phyloP scores from a whole-genome alignment of 2,797 vertebrate genomes.

The Hapalemur alaotrensis region DNA sequence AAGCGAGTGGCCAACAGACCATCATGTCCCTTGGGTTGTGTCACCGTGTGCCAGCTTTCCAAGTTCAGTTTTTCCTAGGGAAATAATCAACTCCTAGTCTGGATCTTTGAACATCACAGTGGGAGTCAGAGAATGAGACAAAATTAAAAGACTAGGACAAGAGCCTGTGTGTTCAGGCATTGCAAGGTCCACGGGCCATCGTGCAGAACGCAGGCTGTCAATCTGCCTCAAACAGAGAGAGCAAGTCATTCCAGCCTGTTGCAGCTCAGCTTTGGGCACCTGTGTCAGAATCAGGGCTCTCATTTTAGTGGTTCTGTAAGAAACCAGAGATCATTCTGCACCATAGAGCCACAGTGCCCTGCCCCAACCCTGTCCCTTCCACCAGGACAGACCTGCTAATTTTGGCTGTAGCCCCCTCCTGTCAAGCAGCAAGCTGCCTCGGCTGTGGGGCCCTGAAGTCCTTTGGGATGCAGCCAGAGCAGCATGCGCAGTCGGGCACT shows the following conservation, averaged over 20 bases:
- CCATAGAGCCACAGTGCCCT: neutral
- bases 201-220: neutral
- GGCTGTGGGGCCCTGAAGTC: neutral
- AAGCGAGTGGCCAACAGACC: neutral
- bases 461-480: neutral
- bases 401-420: neutral
- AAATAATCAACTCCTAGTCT: neutral
- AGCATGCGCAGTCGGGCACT: neutral
- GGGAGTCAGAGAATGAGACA: neutral
- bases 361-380: neutral
- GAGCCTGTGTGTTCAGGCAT: neutral
- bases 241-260: neutral
- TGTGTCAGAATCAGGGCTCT: neutral
- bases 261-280: neutral
- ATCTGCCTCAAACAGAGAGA: neutral
- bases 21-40: neutral
- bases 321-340: neutral
- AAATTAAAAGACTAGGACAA: neutral
- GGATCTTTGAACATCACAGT: neutral
- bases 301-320: neutral
- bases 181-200: neutral
- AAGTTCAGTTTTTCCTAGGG: neutral
- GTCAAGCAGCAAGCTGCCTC: neutral
- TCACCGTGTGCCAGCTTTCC: neutral
- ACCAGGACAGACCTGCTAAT: neutral